Conservation (phyloP, 1,140 invertebrate genomes). For the Leptinotarsa lineolata region DNA sequence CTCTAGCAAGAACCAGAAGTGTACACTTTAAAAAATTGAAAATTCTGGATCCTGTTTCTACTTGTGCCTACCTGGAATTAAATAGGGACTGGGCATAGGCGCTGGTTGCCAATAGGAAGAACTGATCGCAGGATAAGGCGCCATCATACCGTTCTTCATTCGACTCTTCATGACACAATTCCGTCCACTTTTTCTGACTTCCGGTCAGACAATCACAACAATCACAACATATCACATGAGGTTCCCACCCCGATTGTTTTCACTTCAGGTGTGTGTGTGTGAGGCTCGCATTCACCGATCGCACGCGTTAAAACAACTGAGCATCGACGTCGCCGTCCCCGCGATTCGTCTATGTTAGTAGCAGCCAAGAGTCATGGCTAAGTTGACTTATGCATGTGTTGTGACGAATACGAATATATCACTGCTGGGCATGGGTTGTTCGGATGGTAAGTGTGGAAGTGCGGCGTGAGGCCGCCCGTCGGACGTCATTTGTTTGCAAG, state of each 20-base stretch:
- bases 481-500: conserved; percentile 16
- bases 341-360: conserved; percentile 34
- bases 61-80: conserved; percentile 70
- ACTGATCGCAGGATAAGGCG: conserved; percentile 73
- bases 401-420: conserved; percentile 47
- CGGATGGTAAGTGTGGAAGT: conserved; percentile 11
- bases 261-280: background rate
- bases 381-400: conserved; percentile 30
- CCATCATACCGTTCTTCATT: conserved; percentile 30
- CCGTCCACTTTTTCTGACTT: conserved; percentile 15
- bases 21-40: too few species aligned
- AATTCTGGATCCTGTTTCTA: background rate
- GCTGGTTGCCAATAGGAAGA: conserved; percentile 79
- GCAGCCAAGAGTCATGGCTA: conserved; percentile 31
- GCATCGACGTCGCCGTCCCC: conserved; percentile 34
- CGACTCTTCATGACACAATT: conserved; percentile 49
- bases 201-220: background rate
- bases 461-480: conserved; percentile 22
- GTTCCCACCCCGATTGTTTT: conserved; percentile 45
- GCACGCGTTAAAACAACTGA: conserved; percentile 25
- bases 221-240: background rate
- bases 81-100: conserved; percentile 72
- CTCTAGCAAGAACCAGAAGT: too few species aligned
- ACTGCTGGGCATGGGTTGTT: conserved; percentile 22
- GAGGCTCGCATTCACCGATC: conserved; percentile 5